Conservation (phyloP, 1,140 invertebrate species). For the Bombus waltoni region DNA sequence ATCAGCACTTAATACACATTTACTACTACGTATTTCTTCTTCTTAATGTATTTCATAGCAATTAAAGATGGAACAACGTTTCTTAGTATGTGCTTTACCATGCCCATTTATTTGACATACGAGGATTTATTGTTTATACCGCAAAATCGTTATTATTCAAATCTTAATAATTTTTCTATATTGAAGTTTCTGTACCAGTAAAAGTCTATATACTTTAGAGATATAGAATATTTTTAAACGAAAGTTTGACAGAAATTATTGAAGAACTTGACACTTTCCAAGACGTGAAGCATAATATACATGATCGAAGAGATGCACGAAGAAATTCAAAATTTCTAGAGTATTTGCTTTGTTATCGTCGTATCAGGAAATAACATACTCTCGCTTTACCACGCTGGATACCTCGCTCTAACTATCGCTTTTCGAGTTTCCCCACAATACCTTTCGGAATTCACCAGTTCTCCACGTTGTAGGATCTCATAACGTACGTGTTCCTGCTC, state of each 20-base stretch:
- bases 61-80: too few species aligned
- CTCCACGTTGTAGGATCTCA: slow-evolving; percentile 9
- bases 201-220: too few species aligned
- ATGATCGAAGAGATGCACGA: neutral
- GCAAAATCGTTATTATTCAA: too few species aligned
- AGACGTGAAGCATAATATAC: neutral
- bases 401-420: neutral
- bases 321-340: neutral
- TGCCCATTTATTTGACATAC: too few species aligned
- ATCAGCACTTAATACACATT: too few species aligned
- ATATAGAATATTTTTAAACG: too few species aligned
- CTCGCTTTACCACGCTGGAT: neutral
- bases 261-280: neutral
- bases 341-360: neutral
- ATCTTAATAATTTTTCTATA: too few species aligned
- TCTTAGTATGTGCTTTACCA: too few species aligned
- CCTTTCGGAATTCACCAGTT: slow-evolving; percentile 16
- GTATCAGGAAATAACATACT: neutral
- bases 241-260: neutral
- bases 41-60: too few species aligned
- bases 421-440: neutral
- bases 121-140: too few species aligned
- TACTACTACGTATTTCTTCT: too few species aligned
- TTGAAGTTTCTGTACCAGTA: too few species aligned
- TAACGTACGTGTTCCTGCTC: slow-evolving; percentile 14